Base-by-base conservation (phyloP, 2,797 vertebrate species). In the Aldrovandia affinis region DNA sequence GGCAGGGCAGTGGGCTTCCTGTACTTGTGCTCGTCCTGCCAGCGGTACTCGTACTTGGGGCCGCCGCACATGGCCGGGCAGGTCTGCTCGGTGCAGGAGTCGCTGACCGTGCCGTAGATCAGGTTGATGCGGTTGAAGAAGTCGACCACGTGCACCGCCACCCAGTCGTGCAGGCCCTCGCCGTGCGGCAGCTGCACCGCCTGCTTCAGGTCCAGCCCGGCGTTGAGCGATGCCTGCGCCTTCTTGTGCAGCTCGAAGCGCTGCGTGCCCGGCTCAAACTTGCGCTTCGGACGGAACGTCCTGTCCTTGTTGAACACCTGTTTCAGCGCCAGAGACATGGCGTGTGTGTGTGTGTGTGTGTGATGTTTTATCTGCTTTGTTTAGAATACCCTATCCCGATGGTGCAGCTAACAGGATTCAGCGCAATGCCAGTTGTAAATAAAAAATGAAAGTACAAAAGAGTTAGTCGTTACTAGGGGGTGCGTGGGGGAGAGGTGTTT, bases 101-200 rank as follows among this genome's bases (percentile, higher is more conserved):
- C 98, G 0, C 97, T 97, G 93, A 99, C 97, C 12, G 98, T 99
- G 89, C 98, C 98, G 0, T 99, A 99, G 94, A 99, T 99, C 90
- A 99, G 95, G 93, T 99, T 99, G 91, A 99, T 99, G 83, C 98
- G 96, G 91, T 99, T 99, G 89, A 99, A 99, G 94, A 99, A 99
- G 93, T 99, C 98, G 91, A 99, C 98, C 82, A 99, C 97, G 0
- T 99, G 98, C 88, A 99, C 98, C 0, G 98, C 98, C 0, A 99
- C 97, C 98, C 98, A 99, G 92, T 99, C 98, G 0, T 96, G 97
- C 87, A 98, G 96, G 91, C 89, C 98, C 89, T 99, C 98, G 0
- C 97, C 97, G 0, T 97, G 96, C 0, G 98, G 98, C 83, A 99
- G 94, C 94, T 98, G 97, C n/a, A 99, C 98, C 86, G 99, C 98